Conservation (phyloP, 2,888 invertebrate genomes). For the Tetragonula carbonaria region DNA sequence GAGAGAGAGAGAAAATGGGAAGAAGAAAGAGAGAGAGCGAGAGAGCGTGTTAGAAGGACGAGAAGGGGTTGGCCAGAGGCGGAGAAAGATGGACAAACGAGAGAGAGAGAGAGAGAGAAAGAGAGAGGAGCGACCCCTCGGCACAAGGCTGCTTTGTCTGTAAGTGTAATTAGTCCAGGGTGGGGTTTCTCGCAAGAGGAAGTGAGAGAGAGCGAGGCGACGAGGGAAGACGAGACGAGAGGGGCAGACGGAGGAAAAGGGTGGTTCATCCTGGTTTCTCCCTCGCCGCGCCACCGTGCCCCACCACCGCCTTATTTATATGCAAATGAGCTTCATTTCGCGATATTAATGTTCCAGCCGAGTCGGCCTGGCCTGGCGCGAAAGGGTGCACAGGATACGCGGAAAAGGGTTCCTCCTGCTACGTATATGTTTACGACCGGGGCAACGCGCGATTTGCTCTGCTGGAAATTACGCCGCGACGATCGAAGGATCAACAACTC, state of each 20-base stretch:
- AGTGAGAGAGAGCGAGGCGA: constrained; percentile 43
- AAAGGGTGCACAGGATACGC: constrained; percentile 75
- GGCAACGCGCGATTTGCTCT: constrained; percentile 58
- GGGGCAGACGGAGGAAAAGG: constrained; percentile 66
- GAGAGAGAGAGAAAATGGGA: constrained; percentile 7
- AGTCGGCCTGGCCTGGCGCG: constrained; percentile 73
- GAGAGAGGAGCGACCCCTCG: constrained; percentile 75
- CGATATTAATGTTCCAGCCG: constrained; percentile 91
- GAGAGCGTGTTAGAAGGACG: constrained; percentile 29
- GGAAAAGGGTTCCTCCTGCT: constrained; percentile 79
- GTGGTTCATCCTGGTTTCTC: constrained; percentile 77
- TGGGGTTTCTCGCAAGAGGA: constrained; percentile 75
- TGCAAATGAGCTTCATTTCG: constrained; percentile 96
- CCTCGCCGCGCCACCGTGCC: constrained; percentile 73
- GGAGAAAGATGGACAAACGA: constrained; percentile 16
- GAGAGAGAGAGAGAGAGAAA: constrained; percentile 30
- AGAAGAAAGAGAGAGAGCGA: constrained; percentile 17
- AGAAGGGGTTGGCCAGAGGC: constrained; percentile 7
- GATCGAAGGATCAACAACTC: not conserved
- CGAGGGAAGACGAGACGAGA: constrained; percentile 4
- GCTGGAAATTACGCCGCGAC: constrained; percentile 55
- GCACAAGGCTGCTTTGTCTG: constrained; percentile 82
- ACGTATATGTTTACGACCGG: constrained; percentile 80
- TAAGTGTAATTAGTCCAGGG: constrained; percentile 84
- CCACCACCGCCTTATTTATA: constrained; percentile 90